Base-by-base conservation (phyloP, 2,888 invertebrate genomes). In the Caenorhabditis sp. region DNA sequence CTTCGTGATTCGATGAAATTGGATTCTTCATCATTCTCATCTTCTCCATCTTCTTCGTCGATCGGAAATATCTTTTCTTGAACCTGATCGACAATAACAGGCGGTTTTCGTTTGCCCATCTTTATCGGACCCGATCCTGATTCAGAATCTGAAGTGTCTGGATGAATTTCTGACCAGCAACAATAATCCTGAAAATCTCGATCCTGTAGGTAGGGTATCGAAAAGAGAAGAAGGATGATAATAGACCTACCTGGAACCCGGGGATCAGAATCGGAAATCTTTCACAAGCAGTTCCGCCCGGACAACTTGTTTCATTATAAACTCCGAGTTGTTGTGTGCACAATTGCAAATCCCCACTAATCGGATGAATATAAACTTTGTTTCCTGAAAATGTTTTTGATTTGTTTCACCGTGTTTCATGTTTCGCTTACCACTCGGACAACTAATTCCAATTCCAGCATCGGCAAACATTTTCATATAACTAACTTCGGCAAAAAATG, bases 231-330 rank as follows among this genome's bases (percentile, higher is more conserved):
- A 63, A n/a, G n/a, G n/a, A n/a, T n/a, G n/a, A n/a, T n/a, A n/a
- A n/a, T n/a, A n/a, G n/a, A n/a, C n/a, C 55, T 43, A 81, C 81
- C 67, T 82, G 82, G 55, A 82, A 82, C 2, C 82, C 82, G 8
- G 82, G 82, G 51, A 82, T 78, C 17, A 81, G 61, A 49, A 82
- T 81, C 5, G 82, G 82, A 57, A 82, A 82, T 21, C 82, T 53
- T 64, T 82, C 82, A 59, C 82, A 82, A 23, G 79, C 82, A 21
- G 82, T 82, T 57, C 82, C 82, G 21, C 81, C 82, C 0, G 82
- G 82, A 68, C 82, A 82, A 69, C 76, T 78, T 37, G 79, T 81
- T 51, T 82, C 79, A 54, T 82, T 82, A 63, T 82, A 82, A 53
- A 77, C 77, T 0, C 82, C 82, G 4, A 82, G 61, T 53, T 82